Conservation (phyloP, 1,140 invertebrate genomes). For the Bombus haemorrhoidalis region DNA sequence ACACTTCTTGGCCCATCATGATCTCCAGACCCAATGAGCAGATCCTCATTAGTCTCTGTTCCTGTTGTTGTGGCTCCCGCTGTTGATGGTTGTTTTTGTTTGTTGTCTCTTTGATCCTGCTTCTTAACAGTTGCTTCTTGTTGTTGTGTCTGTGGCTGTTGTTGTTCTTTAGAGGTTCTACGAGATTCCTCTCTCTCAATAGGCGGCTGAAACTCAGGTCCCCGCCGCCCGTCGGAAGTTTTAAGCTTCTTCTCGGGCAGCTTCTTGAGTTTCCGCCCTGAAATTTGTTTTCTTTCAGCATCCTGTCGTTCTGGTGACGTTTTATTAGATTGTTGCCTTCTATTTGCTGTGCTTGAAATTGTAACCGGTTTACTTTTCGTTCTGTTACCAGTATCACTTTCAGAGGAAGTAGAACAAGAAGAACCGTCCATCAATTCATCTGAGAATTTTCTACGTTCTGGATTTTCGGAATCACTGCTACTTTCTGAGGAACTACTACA, state of each 20-base stretch:
- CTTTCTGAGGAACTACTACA: slow-evolving; percentile 78
- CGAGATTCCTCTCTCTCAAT: slow-evolving; percentile 88
- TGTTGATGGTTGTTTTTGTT: slow-evolving; percentile 75
- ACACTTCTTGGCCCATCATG: slow-evolving; percentile 82
- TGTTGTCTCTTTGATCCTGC: slow-evolving; percentile 82
- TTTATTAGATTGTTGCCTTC: slow-evolving; percentile 33
- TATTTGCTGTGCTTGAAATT: slow-evolving; percentile 13
- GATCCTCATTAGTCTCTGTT: slow-evolving; percentile 73
- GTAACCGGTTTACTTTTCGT: slow-evolving; percentile 42
- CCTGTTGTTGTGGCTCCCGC: slow-evolving; percentile 56
- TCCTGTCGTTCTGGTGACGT: slow-evolving; percentile 52
- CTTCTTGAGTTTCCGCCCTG: slow-evolving; percentile 85
- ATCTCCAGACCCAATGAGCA: slow-evolving; percentile 81
- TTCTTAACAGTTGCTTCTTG: slow-evolving; percentile 78
- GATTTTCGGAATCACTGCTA: slow-evolving; percentile 78
- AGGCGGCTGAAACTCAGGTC: slow-evolving; percentile 88
- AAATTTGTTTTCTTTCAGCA: slow-evolving; percentile 67
- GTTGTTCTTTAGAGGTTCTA: slow-evolving; percentile 81
- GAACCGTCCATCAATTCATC: slow-evolving; percentile 69
- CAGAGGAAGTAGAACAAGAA: slow-evolving; percentile 77
- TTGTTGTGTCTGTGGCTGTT: slow-evolving; percentile 68
- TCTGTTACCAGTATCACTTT: slow-evolving; percentile 73
- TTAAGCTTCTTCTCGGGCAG: slow-evolving; percentile 92
- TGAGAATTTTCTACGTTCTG: slow-evolving; percentile 41
- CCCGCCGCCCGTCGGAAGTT: slow-evolving; percentile 91